Percentiles rank a stretch among this genome's conserved stretches.
phyloP scores from a whole-genome alignment of 1,140 invertebrate species.

The Epicauta chinensis region DNA sequence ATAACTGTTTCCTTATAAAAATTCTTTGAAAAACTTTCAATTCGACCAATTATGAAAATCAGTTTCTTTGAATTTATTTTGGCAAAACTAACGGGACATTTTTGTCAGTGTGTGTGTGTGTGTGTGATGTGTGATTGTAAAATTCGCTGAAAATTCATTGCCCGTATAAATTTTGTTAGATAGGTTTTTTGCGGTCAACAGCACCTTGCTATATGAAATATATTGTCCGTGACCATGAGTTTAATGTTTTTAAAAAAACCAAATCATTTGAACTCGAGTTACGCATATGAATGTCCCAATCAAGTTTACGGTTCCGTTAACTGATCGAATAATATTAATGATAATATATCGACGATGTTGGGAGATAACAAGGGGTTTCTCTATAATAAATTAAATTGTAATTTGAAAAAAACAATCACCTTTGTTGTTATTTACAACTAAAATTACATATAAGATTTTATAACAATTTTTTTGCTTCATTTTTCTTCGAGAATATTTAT shows the following conservation, averaged over 20 bases:
- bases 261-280: conserved; percentile 15
- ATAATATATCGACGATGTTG: no score
- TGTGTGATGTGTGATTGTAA: background rate
- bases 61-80: background rate
- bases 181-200: conserved; percentile 21
- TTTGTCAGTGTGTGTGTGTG: background rate
- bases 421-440: no score
- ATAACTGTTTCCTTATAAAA: no score
- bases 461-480: no score
- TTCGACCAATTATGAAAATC: no score
- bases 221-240: conserved; percentile 21
- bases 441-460: no score
- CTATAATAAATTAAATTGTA: no score
- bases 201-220: conserved; percentile 17
- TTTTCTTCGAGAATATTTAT: background rate
- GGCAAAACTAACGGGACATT: background rate
- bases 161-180: background rate
- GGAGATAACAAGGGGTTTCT: no score
- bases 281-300: conserved; percentile 14
- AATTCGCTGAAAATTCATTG: background rate
- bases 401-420: conserved; percentile 6
- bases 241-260: conserved; percentile 11
- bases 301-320: conserved; percentile 15
- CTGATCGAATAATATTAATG: conserved; percentile 2
- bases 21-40: no score